Evolutionary conservation across 2,113 vertebrate species (phyloP).

Genomic region (Capreolus pygargus): DNA sequence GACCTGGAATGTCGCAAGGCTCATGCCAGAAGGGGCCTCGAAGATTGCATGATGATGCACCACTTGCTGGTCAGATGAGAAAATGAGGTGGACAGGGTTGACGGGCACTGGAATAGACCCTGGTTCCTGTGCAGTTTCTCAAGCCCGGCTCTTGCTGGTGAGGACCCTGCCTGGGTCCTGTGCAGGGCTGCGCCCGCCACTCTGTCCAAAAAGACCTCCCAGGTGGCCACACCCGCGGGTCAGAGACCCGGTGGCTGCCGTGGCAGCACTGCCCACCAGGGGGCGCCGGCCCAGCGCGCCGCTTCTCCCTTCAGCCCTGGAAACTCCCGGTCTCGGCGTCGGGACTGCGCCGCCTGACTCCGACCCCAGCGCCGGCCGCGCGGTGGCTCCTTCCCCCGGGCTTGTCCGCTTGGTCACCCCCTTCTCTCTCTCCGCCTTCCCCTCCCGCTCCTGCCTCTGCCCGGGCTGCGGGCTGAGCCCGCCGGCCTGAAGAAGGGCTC

Average conservation of each 20-base stretch:
- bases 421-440: background rate
- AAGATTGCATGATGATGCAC: background rate
- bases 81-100: background rate
- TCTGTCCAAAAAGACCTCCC: background rate
- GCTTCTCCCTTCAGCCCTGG: background rate
- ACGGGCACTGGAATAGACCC: background rate
- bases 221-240: accelerated
- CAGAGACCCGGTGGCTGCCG: background rate
- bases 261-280: background rate
- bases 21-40: background rate
- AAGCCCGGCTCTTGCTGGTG: background rate
- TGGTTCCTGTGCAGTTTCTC: background rate
- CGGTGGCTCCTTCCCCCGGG: background rate
- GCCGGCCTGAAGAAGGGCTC: background rate
- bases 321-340: background rate
- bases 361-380: background rate
- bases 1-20: background rate
- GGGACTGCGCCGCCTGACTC: accelerated
- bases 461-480: background rate
- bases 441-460: no score
- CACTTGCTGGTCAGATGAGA: background rate
- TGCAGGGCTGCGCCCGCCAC: background rate
- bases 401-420: background rate
- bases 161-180: background rate
- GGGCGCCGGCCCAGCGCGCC: background rate